Percentiles rank a stretch among this genome's conserved stretches.
Evolutionary conservation across 2,888 invertebrate species (phyloP).

Genomic region (Oxytorus armatus): DNA sequence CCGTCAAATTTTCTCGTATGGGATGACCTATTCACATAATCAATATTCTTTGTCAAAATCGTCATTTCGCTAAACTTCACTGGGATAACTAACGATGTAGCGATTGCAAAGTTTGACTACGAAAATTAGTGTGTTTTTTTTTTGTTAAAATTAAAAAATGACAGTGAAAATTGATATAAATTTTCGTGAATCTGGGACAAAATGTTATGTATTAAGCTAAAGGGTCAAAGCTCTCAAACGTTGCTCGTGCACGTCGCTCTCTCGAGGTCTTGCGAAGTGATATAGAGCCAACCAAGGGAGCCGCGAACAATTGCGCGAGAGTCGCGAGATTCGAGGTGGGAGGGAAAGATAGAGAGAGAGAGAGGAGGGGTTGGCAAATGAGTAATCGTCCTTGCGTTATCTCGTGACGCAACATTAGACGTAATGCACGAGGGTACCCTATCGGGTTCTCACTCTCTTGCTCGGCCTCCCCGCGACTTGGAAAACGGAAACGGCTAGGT

Average conservation of each 20-base stretch:
- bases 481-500: constrained; percentile 67
- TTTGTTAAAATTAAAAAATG: no score
- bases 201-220: no score
- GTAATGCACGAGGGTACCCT: constrained; percentile 66
- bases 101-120: no score
- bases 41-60: no score
- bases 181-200: no score
- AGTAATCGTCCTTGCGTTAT: constrained; percentile 73
- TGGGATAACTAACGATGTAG: no score
- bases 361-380: constrained; percentile 67
- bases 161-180: no score
- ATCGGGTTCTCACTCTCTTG: constrained; percentile 53
- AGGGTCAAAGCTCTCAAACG: background rate
- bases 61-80: no score
- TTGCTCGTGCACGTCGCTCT: background rate
- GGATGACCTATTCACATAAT: no score
- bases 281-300: constrained; percentile 8
- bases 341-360: no score
- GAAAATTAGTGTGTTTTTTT: no score
- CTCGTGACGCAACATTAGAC: constrained; percentile 73
- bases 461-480: constrained; percentile 52
- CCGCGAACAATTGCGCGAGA: constrained; percentile 23
- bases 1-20: no score
- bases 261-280: constrained; percentile 6
- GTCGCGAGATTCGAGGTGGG: constrained; percentile 19